A percentile compares a stretch with the other conserved stretches of the same genome.
These are phyloP conservation scores for Actinia equina DNA, from an alignment of 64 coral and sea anemone genomes.

Conservation along the genomic window DNA sequence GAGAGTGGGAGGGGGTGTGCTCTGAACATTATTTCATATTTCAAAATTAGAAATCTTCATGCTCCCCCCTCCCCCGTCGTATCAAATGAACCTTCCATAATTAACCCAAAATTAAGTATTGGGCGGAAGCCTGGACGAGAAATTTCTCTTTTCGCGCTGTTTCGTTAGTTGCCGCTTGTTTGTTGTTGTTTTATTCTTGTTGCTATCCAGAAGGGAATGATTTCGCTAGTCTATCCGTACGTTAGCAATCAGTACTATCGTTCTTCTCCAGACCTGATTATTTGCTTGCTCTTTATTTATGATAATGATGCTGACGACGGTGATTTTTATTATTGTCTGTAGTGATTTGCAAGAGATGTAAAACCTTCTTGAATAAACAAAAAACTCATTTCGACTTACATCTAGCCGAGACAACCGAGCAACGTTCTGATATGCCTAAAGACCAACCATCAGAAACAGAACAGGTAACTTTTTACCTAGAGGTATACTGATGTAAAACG, in stretches of 20 bases:
- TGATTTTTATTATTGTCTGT: neutral
- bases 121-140: neutral
- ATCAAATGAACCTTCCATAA: no score
- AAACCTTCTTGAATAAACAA: neutral
- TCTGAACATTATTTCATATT: no score
- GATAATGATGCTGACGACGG: neutral
- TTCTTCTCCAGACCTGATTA: no score
- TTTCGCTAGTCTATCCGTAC: neutral
- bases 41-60: no score
- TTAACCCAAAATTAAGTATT: neutral
- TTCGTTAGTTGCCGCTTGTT: neutral
- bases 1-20: no score
- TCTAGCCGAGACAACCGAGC: neutral
- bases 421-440: neutral
- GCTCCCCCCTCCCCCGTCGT: no score
- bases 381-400: neutral
- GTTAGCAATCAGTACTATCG: no score
- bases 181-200: no score
- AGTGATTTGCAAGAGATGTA: constrained; percentile 1
- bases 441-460: neutral
- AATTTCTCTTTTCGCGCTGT: neutral
- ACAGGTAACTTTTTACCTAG: neutral
- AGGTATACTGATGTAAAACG: neutral
- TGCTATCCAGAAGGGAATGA: neutral
- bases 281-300: no score